Base-by-base conservation (phyloP, 1,140 invertebrate species). In the Portunus trituberculatus region DNA sequence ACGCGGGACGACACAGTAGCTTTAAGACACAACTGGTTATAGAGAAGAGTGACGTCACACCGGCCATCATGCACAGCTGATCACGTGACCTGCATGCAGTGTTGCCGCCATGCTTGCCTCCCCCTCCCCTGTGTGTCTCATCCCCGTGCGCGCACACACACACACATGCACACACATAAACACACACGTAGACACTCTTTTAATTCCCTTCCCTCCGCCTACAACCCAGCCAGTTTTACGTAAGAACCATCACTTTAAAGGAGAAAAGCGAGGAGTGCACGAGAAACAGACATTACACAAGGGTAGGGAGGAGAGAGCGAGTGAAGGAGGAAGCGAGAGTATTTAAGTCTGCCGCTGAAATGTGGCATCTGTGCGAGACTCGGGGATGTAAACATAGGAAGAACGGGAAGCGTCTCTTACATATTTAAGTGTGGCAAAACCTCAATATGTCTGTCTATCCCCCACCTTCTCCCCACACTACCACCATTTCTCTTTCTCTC, bases 391-490 rank as follows among this genome's bases (percentile, higher is more conserved):
- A 76, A 76, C 67, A 76, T 25, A n/a, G 20, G 67, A 76, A 76
- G 67, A 76, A 76, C 67, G 67, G n/a, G 67, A 76, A 76, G 67
- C 16, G 67, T 76, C 67, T 76, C 67, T n/a, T 76, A 76, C 67
- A 76, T 76, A 76, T 76, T 76, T 76, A 76, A 76, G n/a, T n/a
- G 67, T 76, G 67, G 67, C 67, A 76, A 76, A 76, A 76, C 67
- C 67, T 76, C 67, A 76, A 76, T 76, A n/a, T 76, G 67, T 76
- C 67, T 76, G 67, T 76, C 20, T n/a, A 12, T 8, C 67, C n/a
- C 59, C 59, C 59, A 12, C 59, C 20, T 25, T 20, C 59, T 76
- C 59, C 4, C 59, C 84, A 10, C 12, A 16, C 39, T 14, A 4
- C 39, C 25, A 4, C 28, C 52, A 7, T n/a, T 6, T n/a, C 16